Percentiles rank a stretch among this genome's conserved stretches.
These are phyloP conservation scores for Odontothrips loti DNA, from an alignment of 2,888 invertebrate species.

Conservation along the genomic window DNA sequence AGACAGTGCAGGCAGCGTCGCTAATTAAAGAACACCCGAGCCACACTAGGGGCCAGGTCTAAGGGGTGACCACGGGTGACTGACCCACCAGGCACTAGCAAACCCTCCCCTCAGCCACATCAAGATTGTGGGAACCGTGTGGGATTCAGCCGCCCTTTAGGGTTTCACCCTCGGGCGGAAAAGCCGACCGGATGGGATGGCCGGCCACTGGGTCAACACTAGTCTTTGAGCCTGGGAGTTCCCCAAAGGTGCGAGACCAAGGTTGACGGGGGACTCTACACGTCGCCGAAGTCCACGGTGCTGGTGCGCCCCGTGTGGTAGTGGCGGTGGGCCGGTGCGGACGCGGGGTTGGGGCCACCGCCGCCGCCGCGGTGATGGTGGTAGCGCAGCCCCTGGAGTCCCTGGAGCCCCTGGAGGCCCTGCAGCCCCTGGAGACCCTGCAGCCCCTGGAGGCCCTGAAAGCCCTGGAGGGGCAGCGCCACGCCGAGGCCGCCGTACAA, in stretches of 20 bases:
- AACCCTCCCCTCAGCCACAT: too few relatives aligned
- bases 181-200: too few relatives aligned
- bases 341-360: neutral
- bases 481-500: constrained; percentile 36
- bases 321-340: constrained; percentile 36
- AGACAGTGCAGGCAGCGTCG: too few relatives aligned
- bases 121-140: too few relatives aligned
- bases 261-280: constrained; percentile 31
- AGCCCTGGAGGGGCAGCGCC: constrained; percentile 34
- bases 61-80: too few relatives aligned
- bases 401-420: neutral
- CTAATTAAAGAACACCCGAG: too few relatives aligned
- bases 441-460: neutral
- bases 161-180: too few relatives aligned
- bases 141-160: too few relatives aligned
- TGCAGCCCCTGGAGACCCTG: neutral
- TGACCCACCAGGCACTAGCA: too few relatives aligned
- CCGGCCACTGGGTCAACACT: too few relatives aligned
- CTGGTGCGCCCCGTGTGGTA: constrained; percentile 38
- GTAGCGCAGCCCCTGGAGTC: neutral
- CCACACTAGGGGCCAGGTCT: too few relatives aligned
- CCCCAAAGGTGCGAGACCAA: too few relatives aligned
- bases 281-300: constrained; percentile 38
- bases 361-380: neutral
- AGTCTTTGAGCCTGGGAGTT: neutral